phyloP scores from a whole-genome alignment of 2,113 vertebrate species.

The Ariopsis seemanni region DNA sequence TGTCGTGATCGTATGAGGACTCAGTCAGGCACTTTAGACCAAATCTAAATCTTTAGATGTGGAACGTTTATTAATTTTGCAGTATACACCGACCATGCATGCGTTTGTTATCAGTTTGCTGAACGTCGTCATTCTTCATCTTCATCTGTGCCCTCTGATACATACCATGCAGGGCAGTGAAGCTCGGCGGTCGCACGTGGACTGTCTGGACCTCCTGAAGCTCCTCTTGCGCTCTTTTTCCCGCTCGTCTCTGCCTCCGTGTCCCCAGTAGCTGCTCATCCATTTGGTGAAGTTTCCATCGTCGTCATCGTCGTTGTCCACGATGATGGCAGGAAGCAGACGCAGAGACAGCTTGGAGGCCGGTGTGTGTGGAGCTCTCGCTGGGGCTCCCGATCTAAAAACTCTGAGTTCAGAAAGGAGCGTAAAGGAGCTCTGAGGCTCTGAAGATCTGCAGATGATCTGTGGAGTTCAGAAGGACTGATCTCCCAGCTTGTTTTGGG shows the following conservation, averaged over 20 bases:
- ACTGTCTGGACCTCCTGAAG: slow-evolving; percentile 66
- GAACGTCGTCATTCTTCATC: not conserved
- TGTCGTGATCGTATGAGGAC: too few species aligned
- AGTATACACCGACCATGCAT: not conserved
- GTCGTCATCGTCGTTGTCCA: slow-evolving; percentile 90
- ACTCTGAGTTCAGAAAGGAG: not conserved
- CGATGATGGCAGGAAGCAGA: slow-evolving; percentile 70
- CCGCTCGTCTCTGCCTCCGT: slow-evolving; percentile 72
- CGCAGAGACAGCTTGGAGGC: slow-evolving; percentile 69
- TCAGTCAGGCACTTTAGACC: too few species aligned
- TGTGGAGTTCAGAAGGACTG: slow-evolving; percentile 44
- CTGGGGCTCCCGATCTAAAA: slow-evolving; percentile 35
- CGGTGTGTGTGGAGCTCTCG: slow-evolving; percentile 44
- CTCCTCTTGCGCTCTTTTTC: slow-evolving; percentile 73
- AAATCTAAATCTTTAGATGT: not conserved
- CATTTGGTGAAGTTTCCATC: slow-evolving; percentile 94
- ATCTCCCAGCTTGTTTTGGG: slow-evolving; percentile 48
- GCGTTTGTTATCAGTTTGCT: not conserved
- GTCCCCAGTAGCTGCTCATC: slow-evolving; percentile 98
- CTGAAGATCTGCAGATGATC: not conserved
- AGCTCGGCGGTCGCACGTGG: slow-evolving; percentile 74
- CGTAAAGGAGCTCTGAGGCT: not conserved
- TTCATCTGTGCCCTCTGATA: not conserved
- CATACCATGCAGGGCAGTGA: slow-evolving; percentile 90
- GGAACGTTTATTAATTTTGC: not conserved